Conservation (phyloP, 1,140 invertebrate species). For the Druon quercuslanigerum region DNA sequence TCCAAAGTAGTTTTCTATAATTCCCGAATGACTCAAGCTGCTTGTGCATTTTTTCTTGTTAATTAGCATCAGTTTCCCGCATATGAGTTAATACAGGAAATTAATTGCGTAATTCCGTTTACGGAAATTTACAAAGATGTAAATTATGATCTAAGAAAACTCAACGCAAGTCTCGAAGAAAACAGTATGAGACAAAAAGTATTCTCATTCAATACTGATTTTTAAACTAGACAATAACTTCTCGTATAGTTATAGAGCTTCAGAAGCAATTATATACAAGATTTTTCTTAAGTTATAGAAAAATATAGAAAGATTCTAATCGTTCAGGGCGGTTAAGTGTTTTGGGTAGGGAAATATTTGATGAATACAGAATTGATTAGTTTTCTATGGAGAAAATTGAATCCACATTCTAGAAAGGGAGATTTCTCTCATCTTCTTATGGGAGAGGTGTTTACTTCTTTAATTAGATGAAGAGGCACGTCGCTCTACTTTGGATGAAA, state of each 20-base stretch:
- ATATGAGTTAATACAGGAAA: neutral
- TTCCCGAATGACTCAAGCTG: neutral
- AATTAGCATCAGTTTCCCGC: neutral
- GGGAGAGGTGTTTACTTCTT: neutral
- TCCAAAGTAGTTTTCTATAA: no score
- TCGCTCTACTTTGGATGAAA: constrained; percentile 28
- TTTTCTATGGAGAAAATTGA: neutral
- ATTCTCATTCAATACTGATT: no score
- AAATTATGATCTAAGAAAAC: constrained; percentile 2
- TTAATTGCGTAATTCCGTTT: neutral
- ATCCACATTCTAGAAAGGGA: neutral
- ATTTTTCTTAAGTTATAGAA: no score
- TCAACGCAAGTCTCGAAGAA: neutral
- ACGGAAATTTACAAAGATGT: neutral
- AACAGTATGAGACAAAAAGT: neutral
- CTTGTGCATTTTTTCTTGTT: neutral
- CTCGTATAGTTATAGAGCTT: no score
- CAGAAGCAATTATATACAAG: no score
- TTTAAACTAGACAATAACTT: no score
- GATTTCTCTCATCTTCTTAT: neutral
- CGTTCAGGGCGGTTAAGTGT: no score
- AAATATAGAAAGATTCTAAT: no score
- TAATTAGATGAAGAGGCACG: neutral
- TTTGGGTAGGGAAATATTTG: no score
- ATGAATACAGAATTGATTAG: no score